phyloP scores from a whole-genome alignment of 2,797 vertebrate genomes.

The Knipowitschia caucasica region DNA sequence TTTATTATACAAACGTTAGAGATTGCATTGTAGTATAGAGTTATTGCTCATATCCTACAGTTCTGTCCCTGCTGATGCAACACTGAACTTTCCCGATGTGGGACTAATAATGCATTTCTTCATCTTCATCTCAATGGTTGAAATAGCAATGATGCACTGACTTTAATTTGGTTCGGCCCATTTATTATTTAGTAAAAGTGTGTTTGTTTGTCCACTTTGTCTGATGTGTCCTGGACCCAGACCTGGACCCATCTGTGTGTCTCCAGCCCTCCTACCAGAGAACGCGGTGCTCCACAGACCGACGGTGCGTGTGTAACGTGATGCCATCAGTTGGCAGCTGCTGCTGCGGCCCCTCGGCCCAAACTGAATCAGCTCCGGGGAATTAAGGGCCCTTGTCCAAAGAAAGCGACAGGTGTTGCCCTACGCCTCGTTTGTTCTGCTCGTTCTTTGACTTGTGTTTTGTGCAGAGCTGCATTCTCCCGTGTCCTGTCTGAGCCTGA shows the following conservation, averaged over 20 bases:
- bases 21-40: no score
- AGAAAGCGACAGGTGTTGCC: conserved; percentile 89
- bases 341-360: conserved; percentile 70
- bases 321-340: conserved; percentile 86
- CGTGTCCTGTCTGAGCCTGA: conserved; percentile 22
- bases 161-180: no score
- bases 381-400: conserved; percentile 76
- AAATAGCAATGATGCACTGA: no score
- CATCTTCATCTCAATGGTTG: no score
- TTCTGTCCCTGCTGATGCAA: no score
- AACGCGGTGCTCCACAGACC: conserved; percentile 53
- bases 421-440: conserved; percentile 78
- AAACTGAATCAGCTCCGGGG: conserved; percentile 78
- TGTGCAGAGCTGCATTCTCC: conserved; percentile 50
- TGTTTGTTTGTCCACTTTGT: not conserved
- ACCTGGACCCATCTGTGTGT: not conserved
- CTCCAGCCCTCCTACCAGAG: not conserved
- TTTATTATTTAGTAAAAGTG: no score
- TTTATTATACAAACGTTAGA: no score
- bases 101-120: no score
- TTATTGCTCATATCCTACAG: no score
- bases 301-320: conserved; percentile 80
- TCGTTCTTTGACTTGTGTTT: conserved; percentile 63
- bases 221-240: not conserved
- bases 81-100: no score